Conservation (phyloP, 2,888 invertebrate species). For the Silvanus unidentatus region DNA sequence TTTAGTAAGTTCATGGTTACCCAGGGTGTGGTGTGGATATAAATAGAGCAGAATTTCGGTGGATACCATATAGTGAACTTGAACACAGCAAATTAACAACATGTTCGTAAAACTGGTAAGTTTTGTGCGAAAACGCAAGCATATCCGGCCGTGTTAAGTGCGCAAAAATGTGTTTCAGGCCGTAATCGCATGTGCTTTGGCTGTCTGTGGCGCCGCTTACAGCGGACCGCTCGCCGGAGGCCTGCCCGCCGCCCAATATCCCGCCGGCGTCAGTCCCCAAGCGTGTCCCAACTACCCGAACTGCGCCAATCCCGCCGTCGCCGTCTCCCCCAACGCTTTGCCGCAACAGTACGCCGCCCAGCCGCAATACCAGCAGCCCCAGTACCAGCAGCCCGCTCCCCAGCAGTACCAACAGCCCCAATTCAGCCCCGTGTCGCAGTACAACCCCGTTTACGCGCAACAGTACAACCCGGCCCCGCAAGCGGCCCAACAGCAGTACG, state of each 20-base stretch:
- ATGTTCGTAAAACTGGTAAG: slow-evolving; percentile 48
- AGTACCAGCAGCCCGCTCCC: slow-evolving; percentile 10
- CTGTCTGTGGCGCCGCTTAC: slow-evolving; percentile 26
- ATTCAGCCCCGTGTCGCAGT: slow-evolving; percentile 22
- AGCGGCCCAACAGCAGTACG: slow-evolving; percentile 24
- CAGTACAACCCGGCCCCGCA: slow-evolving; percentile 25
- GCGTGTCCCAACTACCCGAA: slow-evolving; percentile 38
- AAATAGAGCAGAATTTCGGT: slow-evolving; percentile 37
- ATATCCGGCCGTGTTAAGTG: slow-evolving; percentile 2
- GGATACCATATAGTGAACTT: slow-evolving; percentile 37
- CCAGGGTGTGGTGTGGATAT: slow-evolving; percentile 41
- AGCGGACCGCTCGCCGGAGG: slow-evolving; percentile 36
- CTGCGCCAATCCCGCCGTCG: slow-evolving; percentile 35
- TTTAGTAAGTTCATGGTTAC: slow-evolving; percentile 36
- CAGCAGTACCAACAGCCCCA: slow-evolving; percentile 13
- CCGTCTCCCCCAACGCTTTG: slow-evolving; percentile 18
- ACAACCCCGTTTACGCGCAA: slow-evolving; percentile 27
- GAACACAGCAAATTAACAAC: slow-evolving; percentile 33
- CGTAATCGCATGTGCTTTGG: slow-evolving; percentile 32
- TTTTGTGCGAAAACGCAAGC: slow-evolving; percentile 14
- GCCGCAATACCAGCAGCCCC: slow-evolving; percentile 18
- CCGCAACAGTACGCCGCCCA: slow-evolving; percentile 22
- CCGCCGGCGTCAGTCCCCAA: slow-evolving; percentile 35
- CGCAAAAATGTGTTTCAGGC: slow-evolving; percentile 24
- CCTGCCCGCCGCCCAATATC: slow-evolving; percentile 33